Evolutionary conservation across 1,140 invertebrate species (phyloP), one percentile per base, ranked within the genome.

Genomic region (Drosophila littoralis): DNA sequence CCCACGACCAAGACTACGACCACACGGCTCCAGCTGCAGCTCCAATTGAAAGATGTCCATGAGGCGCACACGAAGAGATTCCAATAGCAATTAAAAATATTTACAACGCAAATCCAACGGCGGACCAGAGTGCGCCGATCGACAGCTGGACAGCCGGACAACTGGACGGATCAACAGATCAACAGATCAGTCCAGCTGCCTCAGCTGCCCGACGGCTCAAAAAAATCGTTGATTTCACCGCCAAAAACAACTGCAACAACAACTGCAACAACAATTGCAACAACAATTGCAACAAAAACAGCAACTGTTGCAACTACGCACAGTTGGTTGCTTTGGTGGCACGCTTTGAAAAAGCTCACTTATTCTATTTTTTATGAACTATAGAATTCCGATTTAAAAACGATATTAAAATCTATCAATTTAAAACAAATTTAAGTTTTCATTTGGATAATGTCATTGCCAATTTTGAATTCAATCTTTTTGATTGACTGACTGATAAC

Each of bases 31-130:
- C 57, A 54, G 36, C 13, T 54, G 15, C 70, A 46, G 55, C 50
- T 50, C 35, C 68, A 65, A 86, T 76, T 88, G 83, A 89, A 73
- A 84, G 80, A 89, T 89, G 84, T 88, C 84, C 81, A 77, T 71
- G 77, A 80, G 54, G 84, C 67, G 84, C 85, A 70, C 77, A 84
- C 74, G 77, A 63, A 78, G 75, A 83, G 74, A 84, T 89, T 84
- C 84, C 84, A 79, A 81, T 81, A 81, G 84, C 84, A 89, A 89
- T 89, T 89, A 89, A 89, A 89, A 89, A 89, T 89, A 89, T 89
- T 89, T 89, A 82, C 84, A 89, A 89, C 80, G 84, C 84, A 89
- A 89, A 89, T 89, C 75, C 77, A 77, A 63, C 73, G 51, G 76
- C 22, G 22, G 66, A 32, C 63, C 35, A 43, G 15, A 35, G 50